Base-by-base conservation (phyloP, 2,888 invertebrate species). In the Drosophila multiciliata region DNA sequence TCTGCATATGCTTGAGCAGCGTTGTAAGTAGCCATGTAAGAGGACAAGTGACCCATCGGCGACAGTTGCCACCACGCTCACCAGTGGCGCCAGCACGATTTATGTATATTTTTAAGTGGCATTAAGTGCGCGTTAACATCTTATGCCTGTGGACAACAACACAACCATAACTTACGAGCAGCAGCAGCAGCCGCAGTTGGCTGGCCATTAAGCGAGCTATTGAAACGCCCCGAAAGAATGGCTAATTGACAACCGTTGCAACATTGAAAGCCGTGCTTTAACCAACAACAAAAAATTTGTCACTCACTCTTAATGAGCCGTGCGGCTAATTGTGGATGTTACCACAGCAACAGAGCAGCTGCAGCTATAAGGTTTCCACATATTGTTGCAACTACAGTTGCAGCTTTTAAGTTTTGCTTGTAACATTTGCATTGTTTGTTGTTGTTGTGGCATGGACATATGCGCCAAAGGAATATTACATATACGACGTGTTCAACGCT, bases 101-200 rank as follows among this genome's bases (percentile, higher is more conserved):
- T 87, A 87, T 87, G 87, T 82, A 83, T 83, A 82, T 87, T 89
- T 87, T 87, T 89, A 87, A 87, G 89, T 89, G 87, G 87, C 87
- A 89, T 87, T 87, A 87, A 87, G 87, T 87, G 89, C 87, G 87
- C 89, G 89, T 87, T 87, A 87, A 87, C 87, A 87, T 89, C 87
- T 87, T 87, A 89, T 85, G 78, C 79, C 75, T 85, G 85, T 87
- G 73, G 67, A 57, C 61, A 54, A 9, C 45, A 45, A 23, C 70
- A 59, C 75, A 63, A 72, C 78, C 80, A 66, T 75, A 78, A 81
- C 77, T 75, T 75, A 81, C 53, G 70, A 65, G 49, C 61, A 76
- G 9, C 23, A 42, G 59, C 23, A 42, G 59, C 53, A 53, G 29
- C 49, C 68, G 45, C 36, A 32, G 60, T 60, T 66, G 73, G 55